These are phyloP conservation scores for Allacma fusca DNA, from an alignment of 2,888 invertebrate genomes.

Conservation along the genomic window DNA sequence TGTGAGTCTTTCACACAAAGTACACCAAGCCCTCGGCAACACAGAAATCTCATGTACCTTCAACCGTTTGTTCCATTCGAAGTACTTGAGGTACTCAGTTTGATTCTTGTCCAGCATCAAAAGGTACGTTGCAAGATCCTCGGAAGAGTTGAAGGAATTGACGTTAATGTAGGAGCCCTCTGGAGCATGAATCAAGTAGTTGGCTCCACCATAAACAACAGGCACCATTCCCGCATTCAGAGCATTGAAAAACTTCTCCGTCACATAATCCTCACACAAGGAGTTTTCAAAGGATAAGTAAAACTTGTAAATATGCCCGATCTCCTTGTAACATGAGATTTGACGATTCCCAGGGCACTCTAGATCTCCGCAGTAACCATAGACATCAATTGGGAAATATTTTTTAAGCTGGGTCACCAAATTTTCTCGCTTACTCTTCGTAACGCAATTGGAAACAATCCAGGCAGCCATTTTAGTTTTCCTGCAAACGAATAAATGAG, in stretches of 20 bases:
- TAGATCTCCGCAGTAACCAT: slow-evolving; percentile 55
- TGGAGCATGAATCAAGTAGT: slow-evolving; percentile 62
- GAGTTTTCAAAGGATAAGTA: slow-evolving; percentile 49
- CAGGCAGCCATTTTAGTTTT: slow-evolving; percentile 49
- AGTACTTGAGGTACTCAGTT: slow-evolving; percentile 51
- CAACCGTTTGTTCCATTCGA: slow-evolving; percentile 51
- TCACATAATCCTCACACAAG: slow-evolving; percentile 47
- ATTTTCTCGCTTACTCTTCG: slow-evolving; percentile 51
- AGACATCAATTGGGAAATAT: slow-evolving; percentile 56
- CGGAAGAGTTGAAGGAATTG: slow-evolving; percentile 59
- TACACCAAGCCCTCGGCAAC: too few species aligned
- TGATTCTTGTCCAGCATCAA: slow-evolving; percentile 56
- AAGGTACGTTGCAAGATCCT: slow-evolving; percentile 61
- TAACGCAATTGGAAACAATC: slow-evolving; percentile 59
- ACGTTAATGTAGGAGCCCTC: slow-evolving; percentile 63
- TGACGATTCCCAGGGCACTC: background rate
- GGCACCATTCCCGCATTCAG: slow-evolving; percentile 50
- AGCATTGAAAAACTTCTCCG: slow-evolving; percentile 49
- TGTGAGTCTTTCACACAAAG: background rate
- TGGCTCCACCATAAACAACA: slow-evolving; percentile 62
- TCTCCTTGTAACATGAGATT: slow-evolving; percentile 59
- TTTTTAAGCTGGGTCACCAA: slow-evolving; percentile 54
- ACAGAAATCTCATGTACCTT: background rate
- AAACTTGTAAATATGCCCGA: slow-evolving; percentile 55
- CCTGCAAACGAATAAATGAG: too few species aligned